A percentile compares a stretch with the other conserved stretches of the same genome.
Evolutionary conservation across 2,888 invertebrate genomes (phyloP).

Genomic region (Copidosoma aretas): DNA sequence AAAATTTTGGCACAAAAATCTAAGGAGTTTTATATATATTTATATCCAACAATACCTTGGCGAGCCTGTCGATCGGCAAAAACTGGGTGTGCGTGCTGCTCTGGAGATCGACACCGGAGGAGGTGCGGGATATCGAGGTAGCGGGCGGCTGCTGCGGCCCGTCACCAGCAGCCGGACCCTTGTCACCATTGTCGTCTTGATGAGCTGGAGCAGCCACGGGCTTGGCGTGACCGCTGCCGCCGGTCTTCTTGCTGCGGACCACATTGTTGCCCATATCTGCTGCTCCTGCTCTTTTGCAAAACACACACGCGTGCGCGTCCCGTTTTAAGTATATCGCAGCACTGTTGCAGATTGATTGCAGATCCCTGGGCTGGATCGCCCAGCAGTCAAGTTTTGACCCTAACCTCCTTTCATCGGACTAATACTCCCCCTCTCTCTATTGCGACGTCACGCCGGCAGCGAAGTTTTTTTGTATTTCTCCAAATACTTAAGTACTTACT

Average conservation of each 20-base stretch:
- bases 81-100: conserved; percentile 68
- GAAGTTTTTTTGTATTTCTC: no score
- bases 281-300: conserved; percentile 1
- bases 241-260: conserved; percentile 18
- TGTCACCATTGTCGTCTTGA: background rate
- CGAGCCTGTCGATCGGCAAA: conserved; percentile 77
- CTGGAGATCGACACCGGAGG: conserved; percentile 73
- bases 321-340: no score
- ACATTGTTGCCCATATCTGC: conserved; percentile 35
- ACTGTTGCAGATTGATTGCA: no score
- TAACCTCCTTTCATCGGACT: background rate
- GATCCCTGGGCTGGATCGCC: no score
- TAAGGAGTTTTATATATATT: no score
- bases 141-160: background rate
- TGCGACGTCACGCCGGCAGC: no score
- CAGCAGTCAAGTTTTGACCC: no score
- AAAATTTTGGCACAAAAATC: no score
- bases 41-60: no score
- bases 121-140: conserved; percentile 65
- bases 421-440: no score
- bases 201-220: background rate
- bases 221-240: conserved; percentile 18
- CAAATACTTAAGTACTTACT: no score
- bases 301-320: background rate
- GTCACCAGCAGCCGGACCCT: background rate